Evolutionary conservation across 2,888 invertebrate species (phyloP).

Genomic region (Torymus tubicola): DNA sequence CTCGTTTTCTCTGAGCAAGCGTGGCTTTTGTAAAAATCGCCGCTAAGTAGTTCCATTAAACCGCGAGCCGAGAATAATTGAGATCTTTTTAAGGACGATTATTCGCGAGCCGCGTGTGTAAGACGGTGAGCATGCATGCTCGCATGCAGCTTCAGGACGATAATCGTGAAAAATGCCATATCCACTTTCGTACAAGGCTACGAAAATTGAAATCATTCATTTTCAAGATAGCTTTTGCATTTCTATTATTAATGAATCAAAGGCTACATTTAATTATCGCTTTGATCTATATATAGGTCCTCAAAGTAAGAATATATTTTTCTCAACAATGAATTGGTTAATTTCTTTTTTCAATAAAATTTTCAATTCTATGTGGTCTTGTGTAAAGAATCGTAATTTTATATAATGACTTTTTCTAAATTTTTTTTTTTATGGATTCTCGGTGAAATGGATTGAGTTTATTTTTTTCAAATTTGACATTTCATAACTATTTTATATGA

Average conservation of each 20-base stretch:
- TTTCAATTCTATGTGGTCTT: no score
- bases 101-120: slow-evolving; percentile 17
- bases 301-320: neutral
- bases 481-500: no score
- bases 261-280: slow-evolving; percentile 39
- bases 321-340: neutral
- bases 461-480: no score
- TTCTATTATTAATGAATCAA: slow-evolving; percentile 52
- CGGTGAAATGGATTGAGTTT: no score
- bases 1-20: neutral
- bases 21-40: slow-evolving; percentile 38
- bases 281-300: neutral
- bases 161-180: slow-evolving; percentile 20
- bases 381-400: no score
- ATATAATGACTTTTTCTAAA: no score
- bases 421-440: no score
- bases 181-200: slow-evolving; percentile 7
- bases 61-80: slow-evolving; percentile 46
- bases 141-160: neutral
- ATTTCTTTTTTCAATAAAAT: no score
- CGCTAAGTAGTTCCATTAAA: slow-evolving; percentile 53
- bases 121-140: neutral
- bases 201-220: slow-evolving; percentile 45
- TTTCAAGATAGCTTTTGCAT: slow-evolving; percentile 44
- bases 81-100: slow-evolving; percentile 48